Base-by-base conservation (phyloP, 2,797 vertebrate species). In the Xenopus petersii region DNA sequence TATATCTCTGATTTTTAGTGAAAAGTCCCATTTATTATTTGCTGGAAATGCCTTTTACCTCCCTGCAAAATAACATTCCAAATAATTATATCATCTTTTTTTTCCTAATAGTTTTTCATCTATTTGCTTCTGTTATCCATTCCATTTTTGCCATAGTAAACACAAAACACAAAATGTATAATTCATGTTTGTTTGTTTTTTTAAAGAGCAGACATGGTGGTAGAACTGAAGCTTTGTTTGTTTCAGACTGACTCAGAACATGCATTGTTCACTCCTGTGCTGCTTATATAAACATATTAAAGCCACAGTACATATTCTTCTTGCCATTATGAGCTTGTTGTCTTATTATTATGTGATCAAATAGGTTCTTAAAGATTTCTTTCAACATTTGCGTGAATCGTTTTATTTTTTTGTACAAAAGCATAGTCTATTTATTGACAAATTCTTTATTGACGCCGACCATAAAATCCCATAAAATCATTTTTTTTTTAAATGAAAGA, bases 371-470 rank as follows among this genome's bases (percentile, higher is more conserved):
- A 56, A 4, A 56, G 54, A 61, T 61, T 61, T 56, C 5, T 58
- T 58, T 17, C 56, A 51, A 12, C 49, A 12, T 51, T 12, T 10
- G 3, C 16, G 15, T 56, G 54, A 17, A 56, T 17, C 54, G 49
- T 56, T 56, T 56, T 56, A 56, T 56, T 56, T 56, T 30, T 42
- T 56, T 56, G 12, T 56, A 56, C 54, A 15, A 56, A 56, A 56
- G 15, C 13, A 56, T 16, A 51, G 49, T 51, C 49, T 56, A 16
- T 56, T 56, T 56, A 56, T 56, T 56, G 12, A 17, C 13, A 56
- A 17, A 17, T 56, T 56, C 54, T 56, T 56, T 56, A 56, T 56
- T 16, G 13, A 56, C 16, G 5, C 15, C 6, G 49, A 5, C 11
- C 49, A 51, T 17, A 16, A 51, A 15, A 56, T 56, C 54, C 15